Percentiles rank a stretch among this genome's conserved stretches.
These are phyloP conservation scores for Bedellia somnulentella DNA, from an alignment of 2,888 invertebrate species.

Conservation along the genomic window DNA sequence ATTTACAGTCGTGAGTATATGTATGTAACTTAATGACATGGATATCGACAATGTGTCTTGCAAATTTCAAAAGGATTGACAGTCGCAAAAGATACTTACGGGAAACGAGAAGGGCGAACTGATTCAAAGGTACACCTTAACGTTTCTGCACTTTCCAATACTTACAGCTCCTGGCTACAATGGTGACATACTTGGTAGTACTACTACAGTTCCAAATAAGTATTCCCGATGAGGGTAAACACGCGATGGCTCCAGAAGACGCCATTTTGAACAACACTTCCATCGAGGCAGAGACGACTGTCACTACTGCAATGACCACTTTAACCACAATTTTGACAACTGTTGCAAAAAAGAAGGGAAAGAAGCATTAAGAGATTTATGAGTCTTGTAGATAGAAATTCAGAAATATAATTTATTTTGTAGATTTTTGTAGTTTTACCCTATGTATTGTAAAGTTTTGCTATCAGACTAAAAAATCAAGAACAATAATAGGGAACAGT, in stretches of 20 bases:
- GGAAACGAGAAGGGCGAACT: too few relatives aligned
- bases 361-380: too few relatives aligned
- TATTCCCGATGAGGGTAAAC: constrained; percentile 60
- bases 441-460: neutral
- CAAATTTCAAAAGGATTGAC: too few relatives aligned
- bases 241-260: constrained; percentile 14
- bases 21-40: too few relatives aligned
- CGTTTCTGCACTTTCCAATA: constrained; percentile 17
- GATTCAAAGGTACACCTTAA: too few relatives aligned
- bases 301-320: constrained; percentile 21
- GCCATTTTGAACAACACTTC: constrained; percentile 14
- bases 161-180: constrained; percentile 72
- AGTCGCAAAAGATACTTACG: too few relatives aligned
- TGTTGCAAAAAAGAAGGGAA: constrained; percentile 36
- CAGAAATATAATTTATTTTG: neutral
- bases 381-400: too few relatives aligned
- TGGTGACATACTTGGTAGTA: constrained; percentile 77
- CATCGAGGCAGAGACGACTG: constrained; percentile 16
- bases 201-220: constrained; percentile 76
- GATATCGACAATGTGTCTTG: too few relatives aligned
- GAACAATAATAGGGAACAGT: neutral
- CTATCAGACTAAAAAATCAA: neutral
- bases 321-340: constrained; percentile 34
- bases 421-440: too few relatives aligned
- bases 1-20: too few relatives aligned